phyloP scores from a whole-genome alignment of 2,888 invertebrate species.

The Sminthurinus aureus region DNA sequence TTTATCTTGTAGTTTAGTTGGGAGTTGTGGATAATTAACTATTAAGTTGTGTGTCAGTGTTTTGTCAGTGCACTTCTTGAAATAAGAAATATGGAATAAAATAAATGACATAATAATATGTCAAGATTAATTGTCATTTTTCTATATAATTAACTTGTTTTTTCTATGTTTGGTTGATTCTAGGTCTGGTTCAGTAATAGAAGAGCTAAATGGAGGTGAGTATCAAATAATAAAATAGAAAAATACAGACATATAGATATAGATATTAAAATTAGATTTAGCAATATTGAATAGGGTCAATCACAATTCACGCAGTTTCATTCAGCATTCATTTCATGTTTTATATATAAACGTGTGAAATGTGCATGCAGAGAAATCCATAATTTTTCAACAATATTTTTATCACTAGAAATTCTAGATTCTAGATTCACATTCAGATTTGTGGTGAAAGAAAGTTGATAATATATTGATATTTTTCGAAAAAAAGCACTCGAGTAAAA shows the following conservation, averaged over 20 bases:
- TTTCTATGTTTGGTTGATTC: too few relatives aligned
- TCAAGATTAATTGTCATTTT: not conserved
- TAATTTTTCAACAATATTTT: too few relatives aligned
- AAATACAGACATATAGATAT: not conserved
- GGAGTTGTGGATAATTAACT: not conserved
- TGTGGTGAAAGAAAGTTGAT: too few relatives aligned
- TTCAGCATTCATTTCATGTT: too few relatives aligned
- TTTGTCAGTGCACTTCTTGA: not conserved
- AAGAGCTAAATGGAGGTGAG: slow-evolving; percentile 86
- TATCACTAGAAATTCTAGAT: too few relatives aligned
- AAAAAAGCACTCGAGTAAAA: not conserved
- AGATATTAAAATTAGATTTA: not conserved
- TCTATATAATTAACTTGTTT: not conserved
- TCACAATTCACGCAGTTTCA: too few relatives aligned
- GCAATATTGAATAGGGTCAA: not conserved
- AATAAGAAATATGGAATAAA: not conserved
- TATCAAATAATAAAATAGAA: not conserved
- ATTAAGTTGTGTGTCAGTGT: not conserved
- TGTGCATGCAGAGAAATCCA: too few relatives aligned
- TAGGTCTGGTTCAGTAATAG: slow-evolving; percentile 99
- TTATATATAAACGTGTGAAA: too few relatives aligned
- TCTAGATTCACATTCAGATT: too few relatives aligned
- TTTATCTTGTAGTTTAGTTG: not conserved
- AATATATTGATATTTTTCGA: not conserved
- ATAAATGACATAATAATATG: not conserved